Percentiles rank a stretch among this genome's conserved stretches.
Conservation (phyloP, 1,140 invertebrate genomes). For the Plutomurus gul region DNA sequence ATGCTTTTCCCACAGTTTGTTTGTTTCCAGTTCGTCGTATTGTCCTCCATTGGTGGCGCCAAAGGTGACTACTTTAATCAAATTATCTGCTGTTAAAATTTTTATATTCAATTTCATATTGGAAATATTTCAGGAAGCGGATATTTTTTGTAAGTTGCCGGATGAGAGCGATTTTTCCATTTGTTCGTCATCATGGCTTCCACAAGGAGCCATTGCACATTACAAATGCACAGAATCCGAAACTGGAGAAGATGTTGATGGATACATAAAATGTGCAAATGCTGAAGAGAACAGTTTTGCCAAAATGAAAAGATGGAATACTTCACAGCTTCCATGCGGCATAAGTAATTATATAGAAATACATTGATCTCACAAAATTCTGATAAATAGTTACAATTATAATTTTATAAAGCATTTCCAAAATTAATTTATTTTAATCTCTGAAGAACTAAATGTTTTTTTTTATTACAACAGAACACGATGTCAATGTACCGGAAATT, state of each 20-base stretch:
- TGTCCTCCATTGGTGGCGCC: neutral
- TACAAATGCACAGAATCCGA: neutral
- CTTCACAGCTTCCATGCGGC: neutral
- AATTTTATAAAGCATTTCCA: too few species aligned
- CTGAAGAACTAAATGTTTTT: neutral
- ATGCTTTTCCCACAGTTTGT: too few species aligned
- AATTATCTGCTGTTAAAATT: neutral
- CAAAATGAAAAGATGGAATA: neutral
- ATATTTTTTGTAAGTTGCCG: neutral
- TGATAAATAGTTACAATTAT: too few species aligned
- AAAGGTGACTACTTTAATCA: neutral
- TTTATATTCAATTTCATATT: neutral
- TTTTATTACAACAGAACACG: neutral
- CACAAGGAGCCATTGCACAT: constrained; percentile 8
- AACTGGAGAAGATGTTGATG: neutral
- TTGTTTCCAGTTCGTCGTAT: neutral
- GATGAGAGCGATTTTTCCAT: neutral
- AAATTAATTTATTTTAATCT: too few species aligned
- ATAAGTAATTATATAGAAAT: neutral
- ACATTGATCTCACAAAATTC: too few species aligned
- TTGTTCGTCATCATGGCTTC: constrained; percentile 31
- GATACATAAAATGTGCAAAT: neutral
- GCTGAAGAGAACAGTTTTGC: neutral
- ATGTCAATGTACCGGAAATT: neutral
- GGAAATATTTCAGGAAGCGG: neutral